Percentiles rank a stretch among this genome's conserved stretches.
phyloP scores from a whole-genome alignment of 2,113 vertebrate genomes.

The Phyllopteryx taeniolatus region DNA sequence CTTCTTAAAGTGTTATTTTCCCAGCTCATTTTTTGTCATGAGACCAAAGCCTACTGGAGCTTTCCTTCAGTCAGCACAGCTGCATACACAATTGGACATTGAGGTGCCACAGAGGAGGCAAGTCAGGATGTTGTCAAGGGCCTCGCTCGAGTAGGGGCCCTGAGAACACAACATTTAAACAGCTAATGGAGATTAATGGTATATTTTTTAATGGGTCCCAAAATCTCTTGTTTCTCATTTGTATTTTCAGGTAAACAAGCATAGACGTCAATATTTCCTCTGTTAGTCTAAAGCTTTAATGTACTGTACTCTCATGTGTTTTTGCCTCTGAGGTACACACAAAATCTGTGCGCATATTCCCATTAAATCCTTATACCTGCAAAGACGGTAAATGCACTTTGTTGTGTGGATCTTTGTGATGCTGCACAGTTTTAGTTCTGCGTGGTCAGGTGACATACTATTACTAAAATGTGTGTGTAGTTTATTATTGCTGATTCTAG shows the following conservation, averaged over 20 bases:
- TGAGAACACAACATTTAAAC: background rate
- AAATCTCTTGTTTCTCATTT: background rate
- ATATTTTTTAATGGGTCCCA: background rate
- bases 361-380: constrained; percentile 25
- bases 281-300: background rate
- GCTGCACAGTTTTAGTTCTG: constrained; percentile 45
- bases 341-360: background rate
- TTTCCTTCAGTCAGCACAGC: background rate
- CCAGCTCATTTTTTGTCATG: background rate
- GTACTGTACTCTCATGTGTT: background rate
- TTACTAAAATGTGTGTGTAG: constrained; percentile 2
- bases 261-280: background rate
- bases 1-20: no score
- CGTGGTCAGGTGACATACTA: constrained; percentile 40
- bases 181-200: background rate
- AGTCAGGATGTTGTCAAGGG: background rate
- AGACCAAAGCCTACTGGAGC: background rate
- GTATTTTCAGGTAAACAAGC: background rate
- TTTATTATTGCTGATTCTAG: constrained; percentile 1
- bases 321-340: constrained; percentile 4
- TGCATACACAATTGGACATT: background rate
- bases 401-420: constrained; percentile 18
- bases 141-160: background rate
- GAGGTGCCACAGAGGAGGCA: background rate
- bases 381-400: constrained; percentile 22